phyloP scores from a whole-genome alignment of 2,797 vertebrate genomes.

The Thalassophryne amazonica region DNA sequence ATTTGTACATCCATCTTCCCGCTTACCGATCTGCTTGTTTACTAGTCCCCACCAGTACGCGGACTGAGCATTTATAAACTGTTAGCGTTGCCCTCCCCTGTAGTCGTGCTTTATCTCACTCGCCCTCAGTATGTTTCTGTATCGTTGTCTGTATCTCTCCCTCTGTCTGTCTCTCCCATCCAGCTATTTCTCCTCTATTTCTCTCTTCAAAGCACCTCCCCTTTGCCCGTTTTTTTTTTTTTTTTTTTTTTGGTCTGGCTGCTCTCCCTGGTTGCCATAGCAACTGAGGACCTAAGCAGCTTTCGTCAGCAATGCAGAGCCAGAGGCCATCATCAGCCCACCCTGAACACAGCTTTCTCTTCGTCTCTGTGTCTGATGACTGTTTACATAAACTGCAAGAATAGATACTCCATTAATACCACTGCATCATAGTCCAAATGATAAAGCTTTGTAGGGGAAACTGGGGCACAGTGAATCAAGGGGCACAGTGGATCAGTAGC shows the following conservation, averaged over 20 bases:
- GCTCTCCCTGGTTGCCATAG: conserved; percentile 75
- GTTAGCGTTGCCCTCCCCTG: conserved; percentile 29
- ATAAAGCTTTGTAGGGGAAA: conserved; percentile 34
- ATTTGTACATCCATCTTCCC: conserved; percentile 92
- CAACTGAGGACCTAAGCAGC: conserved; percentile 86
- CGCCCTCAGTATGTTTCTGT: conserved; percentile 48
- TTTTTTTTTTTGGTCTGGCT: conserved; percentile 77
- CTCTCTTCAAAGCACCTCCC: conserved; percentile 70
- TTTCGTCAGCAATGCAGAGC: conserved; percentile 88
- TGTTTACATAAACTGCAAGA: conserved; percentile 67
- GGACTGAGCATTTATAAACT: conserved; percentile 39
- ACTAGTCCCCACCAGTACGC: conserved; percentile 26
- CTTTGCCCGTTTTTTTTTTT: conserved; percentile 70
- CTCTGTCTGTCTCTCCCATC: conserved; percentile 65
- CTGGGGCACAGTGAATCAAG: too few species aligned
- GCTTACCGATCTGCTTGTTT: conserved; percentile 27
- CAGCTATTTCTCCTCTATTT: conserved; percentile 76
- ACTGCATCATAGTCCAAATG: conserved; percentile 26
- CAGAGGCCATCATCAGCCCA: conserved; percentile 78
- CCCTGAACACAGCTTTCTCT: conserved; percentile 54
- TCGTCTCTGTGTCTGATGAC: conserved; percentile 57
- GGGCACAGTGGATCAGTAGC: too few species aligned
- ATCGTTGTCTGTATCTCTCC: conserved; percentile 62
- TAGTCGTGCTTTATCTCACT: conserved; percentile 29
- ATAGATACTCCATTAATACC: conserved; percentile 61